Evolutionary conservation across 2,888 invertebrate species (phyloP), one percentile per base, ranked within the genome.

Genomic region (Ornithoptera priamus): DNA sequence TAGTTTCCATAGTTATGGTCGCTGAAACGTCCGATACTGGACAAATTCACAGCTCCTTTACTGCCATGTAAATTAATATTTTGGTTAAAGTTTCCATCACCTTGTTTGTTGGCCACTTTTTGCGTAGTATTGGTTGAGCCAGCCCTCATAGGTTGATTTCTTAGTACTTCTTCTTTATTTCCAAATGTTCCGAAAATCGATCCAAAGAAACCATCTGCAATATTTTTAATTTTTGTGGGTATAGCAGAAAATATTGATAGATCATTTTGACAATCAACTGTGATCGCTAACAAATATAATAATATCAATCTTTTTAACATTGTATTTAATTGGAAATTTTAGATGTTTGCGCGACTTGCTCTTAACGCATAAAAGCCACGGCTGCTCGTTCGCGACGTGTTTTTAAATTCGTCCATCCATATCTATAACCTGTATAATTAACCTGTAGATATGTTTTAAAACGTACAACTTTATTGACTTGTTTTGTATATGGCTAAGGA

Each of bases 1-100:
- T 60, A 61, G 22, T 67, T 67, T 22, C 67, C 62, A 24, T 67
- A 67, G 62, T 67, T 67, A 17, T 22, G 61, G 1, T 67, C 62
- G 8, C 39, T 62, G 56, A 15, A 22, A 42, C 61, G n/a, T 39
- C 61, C 65, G 15, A 7, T 8, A 18, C 65, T 57, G 20, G 53
- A 17, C n/a, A 69, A 36, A 60, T 61, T 64, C n/a, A 69, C 17
- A 6, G 24, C 4, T 3, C 69, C 69, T 15, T 56, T 61, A 42
- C 59, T 60, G 64, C 42, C 65, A 15, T 61, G 22, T 24, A 69
- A 42, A 39, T 69, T 69, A 5, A 69, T 20, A 36, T 69, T 69
- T 61, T 65, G 65, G n/a, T 69, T 69, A 50, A 22, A 60, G n/a
- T 68, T 68, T 1, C 60, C 64, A n/a, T 68, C 68, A 15, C 64